Percentiles rank a stretch among this genome's conserved stretches.
Evolutionary conservation across 2,888 invertebrate genomes (phyloP).

Genomic region (Mechanitis messenoides): DNA sequence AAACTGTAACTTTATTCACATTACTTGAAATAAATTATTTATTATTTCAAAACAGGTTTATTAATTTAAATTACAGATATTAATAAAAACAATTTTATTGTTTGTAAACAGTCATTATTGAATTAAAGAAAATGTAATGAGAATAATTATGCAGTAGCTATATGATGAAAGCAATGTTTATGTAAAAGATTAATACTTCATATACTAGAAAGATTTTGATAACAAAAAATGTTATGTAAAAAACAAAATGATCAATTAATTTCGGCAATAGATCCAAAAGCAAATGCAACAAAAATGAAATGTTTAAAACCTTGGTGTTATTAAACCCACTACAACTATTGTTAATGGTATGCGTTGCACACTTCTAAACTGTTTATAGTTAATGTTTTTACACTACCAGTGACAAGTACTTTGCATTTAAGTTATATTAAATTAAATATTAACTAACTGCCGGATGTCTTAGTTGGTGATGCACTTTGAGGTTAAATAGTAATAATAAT

Average conservation of each 20-base stretch:
- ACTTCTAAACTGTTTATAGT: slow-evolving; percentile 24
- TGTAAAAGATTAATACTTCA: background rate
- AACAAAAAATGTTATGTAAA: no score
- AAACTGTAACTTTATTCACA: slow-evolving; percentile 1
- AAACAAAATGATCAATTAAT: no score
- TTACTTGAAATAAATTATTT: slow-evolving; percentile 24
- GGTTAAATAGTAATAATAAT: slow-evolving; percentile 35
- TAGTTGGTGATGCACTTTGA: slow-evolving; percentile 33
- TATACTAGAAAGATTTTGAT: background rate
- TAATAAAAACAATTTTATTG: slow-evolving; percentile 13
- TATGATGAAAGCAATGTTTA: slow-evolving; percentile 5
- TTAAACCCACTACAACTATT: slow-evolving; percentile 29
- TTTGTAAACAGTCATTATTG: slow-evolving; percentile 6
- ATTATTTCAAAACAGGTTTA: slow-evolving; percentile 20
- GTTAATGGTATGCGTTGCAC: slow-evolving; percentile 32
- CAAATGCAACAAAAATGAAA: slow-evolving; percentile 20
- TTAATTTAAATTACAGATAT: slow-evolving; percentile 20
- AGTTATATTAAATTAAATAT: slow-evolving; percentile 10
- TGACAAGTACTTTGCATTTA: slow-evolving; percentile 15
- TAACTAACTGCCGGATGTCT: slow-evolving; percentile 22
- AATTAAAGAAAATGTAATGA: background rate
- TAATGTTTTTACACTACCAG: slow-evolving; percentile 18
- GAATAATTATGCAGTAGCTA: background rate
- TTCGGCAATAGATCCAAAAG: slow-evolving; percentile 7
- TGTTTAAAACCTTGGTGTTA: slow-evolving; percentile 16